These are phyloP conservation scores for Oryzias javanicus DNA, from an alignment of 2,113 vertebrate species.

Conservation along the genomic window DNA sequence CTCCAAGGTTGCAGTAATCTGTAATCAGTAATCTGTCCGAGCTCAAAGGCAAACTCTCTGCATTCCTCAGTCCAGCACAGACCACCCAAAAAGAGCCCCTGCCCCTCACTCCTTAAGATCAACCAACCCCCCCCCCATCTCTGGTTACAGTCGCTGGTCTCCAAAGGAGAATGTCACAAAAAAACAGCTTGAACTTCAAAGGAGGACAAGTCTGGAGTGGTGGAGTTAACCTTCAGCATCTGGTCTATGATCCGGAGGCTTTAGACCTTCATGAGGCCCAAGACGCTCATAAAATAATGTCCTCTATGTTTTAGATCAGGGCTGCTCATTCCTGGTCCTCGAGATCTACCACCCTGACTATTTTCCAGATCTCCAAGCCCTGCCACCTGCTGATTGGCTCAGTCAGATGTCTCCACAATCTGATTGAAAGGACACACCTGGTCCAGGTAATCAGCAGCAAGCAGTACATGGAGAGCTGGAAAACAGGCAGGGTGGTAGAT, in stretches of 20 bases:
- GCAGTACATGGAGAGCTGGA: no score
- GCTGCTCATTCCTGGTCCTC: no score
- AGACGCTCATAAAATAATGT: conserved; percentile 17
- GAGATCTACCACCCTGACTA: no score
- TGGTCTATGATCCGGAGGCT: conserved; percentile 45
- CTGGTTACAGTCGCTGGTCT: conserved; percentile 61
- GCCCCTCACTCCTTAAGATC: conserved; percentile 1
- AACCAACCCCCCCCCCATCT: conserved; percentile 46
- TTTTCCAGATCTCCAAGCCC: no score
- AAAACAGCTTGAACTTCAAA: conserved; percentile 76
- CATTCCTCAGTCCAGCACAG: conserved; percentile 51
- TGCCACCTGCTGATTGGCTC: no score
- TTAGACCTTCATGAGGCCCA: conserved; percentile 27
- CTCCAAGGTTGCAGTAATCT: conserved; percentile 36
- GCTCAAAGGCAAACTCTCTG: conserved; percentile 55
- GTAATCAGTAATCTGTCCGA: conserved; percentile 42
- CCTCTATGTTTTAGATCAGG: neutral
- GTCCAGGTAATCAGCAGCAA: no score
- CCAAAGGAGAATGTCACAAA: conserved; percentile 67
- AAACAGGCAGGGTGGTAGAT: no score
- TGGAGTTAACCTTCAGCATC: conserved; percentile 73
- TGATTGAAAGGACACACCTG: no score
- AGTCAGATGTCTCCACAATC: no score
- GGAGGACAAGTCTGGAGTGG: conserved; percentile 66
- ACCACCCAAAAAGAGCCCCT: conserved; percentile 70